These are phyloP conservation scores for Antheraea pernyi DNA, from an alignment of 1,140 invertebrate species.

Conservation along the genomic window DNA sequence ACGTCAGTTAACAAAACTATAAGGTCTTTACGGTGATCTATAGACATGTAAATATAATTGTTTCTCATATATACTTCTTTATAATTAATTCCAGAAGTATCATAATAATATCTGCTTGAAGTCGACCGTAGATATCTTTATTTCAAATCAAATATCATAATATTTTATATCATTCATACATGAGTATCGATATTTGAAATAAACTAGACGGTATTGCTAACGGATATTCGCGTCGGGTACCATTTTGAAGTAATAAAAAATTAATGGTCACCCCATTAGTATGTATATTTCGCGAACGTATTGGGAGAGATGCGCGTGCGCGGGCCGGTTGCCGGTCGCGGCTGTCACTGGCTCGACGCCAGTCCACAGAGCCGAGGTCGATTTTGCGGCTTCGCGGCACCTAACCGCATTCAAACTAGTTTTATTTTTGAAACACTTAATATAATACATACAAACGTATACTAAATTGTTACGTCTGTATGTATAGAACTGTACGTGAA, in stretches of 20 bases:
- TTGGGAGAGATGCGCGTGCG: conserved; percentile 35
- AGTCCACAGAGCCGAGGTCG: conserved; percentile 47
- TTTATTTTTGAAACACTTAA: conserved; percentile 42
- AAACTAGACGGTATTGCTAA: background rate
- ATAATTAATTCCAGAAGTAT: too few relatives aligned
- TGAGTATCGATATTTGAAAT: background rate
- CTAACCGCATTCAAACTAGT: conserved; percentile 62
- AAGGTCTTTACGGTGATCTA: too few relatives aligned
- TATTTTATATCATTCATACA: background rate
- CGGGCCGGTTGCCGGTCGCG: conserved; percentile 14
- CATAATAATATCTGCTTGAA: too few relatives aligned
- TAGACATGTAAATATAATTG: too few relatives aligned
- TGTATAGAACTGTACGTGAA: background rate
- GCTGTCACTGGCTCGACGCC: conserved; percentile 45
- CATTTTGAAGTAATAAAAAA: conserved; percentile 26
- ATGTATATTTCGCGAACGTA: conserved; percentile 11
- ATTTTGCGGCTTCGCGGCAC: conserved; percentile 60
- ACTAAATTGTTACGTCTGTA: background rate
- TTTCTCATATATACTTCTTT: too few relatives aligned
- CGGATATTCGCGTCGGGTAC: conserved; percentile 8
- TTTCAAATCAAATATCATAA: too few relatives aligned
- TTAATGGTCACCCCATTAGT: conserved; percentile 9
- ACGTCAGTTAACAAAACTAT: too few relatives aligned
- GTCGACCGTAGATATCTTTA: too few relatives aligned
- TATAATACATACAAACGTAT: background rate